Conservation (phyloP, 2,888 invertebrate species). For the Argyresthia goedartella region DNA sequence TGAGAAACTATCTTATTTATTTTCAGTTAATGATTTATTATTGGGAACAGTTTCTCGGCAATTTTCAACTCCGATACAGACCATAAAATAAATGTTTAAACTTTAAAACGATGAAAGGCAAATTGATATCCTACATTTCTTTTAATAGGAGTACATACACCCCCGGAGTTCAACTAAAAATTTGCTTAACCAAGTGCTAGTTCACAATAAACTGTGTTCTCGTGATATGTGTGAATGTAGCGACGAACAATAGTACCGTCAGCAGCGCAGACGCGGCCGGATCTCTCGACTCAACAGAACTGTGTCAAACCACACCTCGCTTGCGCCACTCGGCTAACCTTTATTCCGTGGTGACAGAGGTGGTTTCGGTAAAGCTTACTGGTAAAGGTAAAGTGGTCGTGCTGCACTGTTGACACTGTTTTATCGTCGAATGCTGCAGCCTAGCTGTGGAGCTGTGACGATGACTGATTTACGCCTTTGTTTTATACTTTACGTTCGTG, state of each 20-base stretch:
- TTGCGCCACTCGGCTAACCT: not conserved
- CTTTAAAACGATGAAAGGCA: too few species aligned
- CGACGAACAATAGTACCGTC: not conserved
- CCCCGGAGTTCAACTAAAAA: too few species aligned
- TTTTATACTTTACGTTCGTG: not conserved
- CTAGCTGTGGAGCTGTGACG: not conserved
- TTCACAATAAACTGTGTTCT: too few species aligned
- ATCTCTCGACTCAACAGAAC: conserved; percentile 6
- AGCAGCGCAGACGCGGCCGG: conserved; percentile 2
- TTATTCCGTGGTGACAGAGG: not conserved
- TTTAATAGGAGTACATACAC: too few species aligned
- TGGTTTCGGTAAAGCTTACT: not conserved
- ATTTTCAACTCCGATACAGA: too few species aligned
- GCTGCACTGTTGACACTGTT: conserved; percentile 1
- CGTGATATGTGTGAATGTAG: not conserved
- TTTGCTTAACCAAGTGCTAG: too few species aligned
- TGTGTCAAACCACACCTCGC: conserved; percentile 2
- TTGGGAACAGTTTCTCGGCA: too few species aligned
- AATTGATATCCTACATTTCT: too few species aligned
- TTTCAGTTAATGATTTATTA: too few species aligned
- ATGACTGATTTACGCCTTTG: conserved; percentile 2
- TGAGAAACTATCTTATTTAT: too few species aligned
- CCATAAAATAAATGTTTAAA: too few species aligned
- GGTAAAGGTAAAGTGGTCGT: not conserved
- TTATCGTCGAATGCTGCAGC: not conserved